Evolutionary conservation across 2,113 vertebrate genomes (phyloP), one percentile per base, ranked within the genome.

Genomic region (Junco hyemalis): DNA sequence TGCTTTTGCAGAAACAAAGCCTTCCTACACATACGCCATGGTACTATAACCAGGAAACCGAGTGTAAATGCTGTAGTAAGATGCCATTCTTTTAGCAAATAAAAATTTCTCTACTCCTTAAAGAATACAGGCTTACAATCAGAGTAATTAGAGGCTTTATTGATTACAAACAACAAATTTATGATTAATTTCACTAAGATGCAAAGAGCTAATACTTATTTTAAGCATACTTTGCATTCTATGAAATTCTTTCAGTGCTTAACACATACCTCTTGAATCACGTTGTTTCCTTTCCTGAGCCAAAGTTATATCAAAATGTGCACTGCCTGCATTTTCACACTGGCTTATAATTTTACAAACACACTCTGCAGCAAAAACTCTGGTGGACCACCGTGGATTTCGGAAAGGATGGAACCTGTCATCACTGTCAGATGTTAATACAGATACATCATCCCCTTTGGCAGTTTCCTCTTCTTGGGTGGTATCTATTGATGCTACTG

Each of bases 331-430:
- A 9, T 86, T 97, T 93, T 98, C 98, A 89, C 99, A 99, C 84
- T 98, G 99, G 22, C 90, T 97, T 40, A 99, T 97, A 93, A 99
- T 98, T 91, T 98, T 98, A 96, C 99, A 99, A 66, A 99, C 97
- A 57, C 99, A 99, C 59, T 99, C 98, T 77, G 98, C 97, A 90
- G 99, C 98, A 48, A 99, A 99, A 94, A 99, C 98, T 86, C 99
- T 98, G 11, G 99, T 99, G 61, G 98, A 93, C 98, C 99, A 99
- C n/a, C 98, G 98, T 59, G 99, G 98, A 60, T 98, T 99, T 48
- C 97, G 98, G 92, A 99, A 98, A 38, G 98, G 97, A n/a, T 98
- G 98, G 31, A 92, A 93, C 36, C 80, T 97, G 57, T 99, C 98
- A 20, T 98, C 94, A 2, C 54, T 97, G 66, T 94, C 96, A 25